These are phyloP conservation scores for Dromococcyx pavoninus DNA, from an alignment of 2,797 vertebrate species.

Conservation along the genomic window DNA sequence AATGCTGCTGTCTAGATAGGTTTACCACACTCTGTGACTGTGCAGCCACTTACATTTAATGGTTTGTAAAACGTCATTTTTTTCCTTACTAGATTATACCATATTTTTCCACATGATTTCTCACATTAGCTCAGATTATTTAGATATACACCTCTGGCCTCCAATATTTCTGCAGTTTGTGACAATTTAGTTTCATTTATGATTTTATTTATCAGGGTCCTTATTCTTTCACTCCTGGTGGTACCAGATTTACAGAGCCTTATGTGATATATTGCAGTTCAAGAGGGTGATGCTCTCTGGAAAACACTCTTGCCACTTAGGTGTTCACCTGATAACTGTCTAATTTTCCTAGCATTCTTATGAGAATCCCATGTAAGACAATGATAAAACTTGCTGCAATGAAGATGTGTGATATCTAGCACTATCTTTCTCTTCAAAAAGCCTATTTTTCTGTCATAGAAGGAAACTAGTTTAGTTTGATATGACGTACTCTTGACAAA, in stretches of 20 bases:
- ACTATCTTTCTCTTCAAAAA: background rate
- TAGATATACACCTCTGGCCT: background rate
- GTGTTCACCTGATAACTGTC: background rate
- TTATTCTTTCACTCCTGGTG: background rate
- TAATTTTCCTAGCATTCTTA: background rate
- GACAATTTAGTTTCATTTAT: background rate
- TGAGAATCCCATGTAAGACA: background rate
- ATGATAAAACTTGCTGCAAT: background rate
- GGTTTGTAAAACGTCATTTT: background rate
- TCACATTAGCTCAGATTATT: background rate
- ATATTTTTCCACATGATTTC: background rate
- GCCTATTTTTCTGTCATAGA: background rate
- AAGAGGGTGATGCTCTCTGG: background rate
- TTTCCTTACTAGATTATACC: background rate
- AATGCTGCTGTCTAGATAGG: background rate
- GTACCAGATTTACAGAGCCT: background rate
- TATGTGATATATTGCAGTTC: background rate
- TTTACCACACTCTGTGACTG: background rate
- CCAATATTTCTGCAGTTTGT: background rate
- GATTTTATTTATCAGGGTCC: background rate
- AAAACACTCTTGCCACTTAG: background rate
- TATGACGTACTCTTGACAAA: background rate
- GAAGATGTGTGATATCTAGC: background rate
- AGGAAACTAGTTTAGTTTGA: background rate
- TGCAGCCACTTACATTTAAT: background rate